phyloP scores from a whole-genome alignment of 2,888 invertebrate genomes.

The Nowickia ferox region DNA sequence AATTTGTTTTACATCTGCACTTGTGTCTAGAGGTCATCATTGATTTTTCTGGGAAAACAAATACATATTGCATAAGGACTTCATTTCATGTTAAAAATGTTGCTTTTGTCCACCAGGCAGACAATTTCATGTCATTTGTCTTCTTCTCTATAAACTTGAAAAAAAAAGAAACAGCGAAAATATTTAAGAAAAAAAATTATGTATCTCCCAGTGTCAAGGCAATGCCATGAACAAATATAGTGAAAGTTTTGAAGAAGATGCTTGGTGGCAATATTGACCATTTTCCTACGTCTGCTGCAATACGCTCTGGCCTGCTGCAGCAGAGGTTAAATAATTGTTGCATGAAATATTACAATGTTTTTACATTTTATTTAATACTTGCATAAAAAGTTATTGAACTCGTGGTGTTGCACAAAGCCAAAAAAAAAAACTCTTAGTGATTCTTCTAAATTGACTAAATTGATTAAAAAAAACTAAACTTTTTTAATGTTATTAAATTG shows the following conservation, averaged over 20 bases:
- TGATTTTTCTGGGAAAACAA: slow-evolving; percentile 25
- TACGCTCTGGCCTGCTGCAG: slow-evolving; percentile 6
- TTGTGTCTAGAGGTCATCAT: slow-evolving; percentile 51
- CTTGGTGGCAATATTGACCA: neutral
- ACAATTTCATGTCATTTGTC: slow-evolving; percentile 21
- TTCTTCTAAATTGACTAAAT: neutral
- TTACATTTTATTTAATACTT: slow-evolving; percentile 13
- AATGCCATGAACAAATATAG: slow-evolving; percentile 40
- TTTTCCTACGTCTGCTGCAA: neutral
- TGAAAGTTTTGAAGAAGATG: slow-evolving; percentile 65
- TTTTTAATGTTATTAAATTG: too few relatives aligned
- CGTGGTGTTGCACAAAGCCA: neutral
- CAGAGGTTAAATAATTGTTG: slow-evolving; percentile 61
- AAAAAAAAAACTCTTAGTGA: neutral
- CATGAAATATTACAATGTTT: slow-evolving; percentile 51
- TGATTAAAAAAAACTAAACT: neutral
- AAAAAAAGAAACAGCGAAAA: slow-evolving; percentile 8
- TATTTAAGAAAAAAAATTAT: neutral
- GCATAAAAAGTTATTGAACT: slow-evolving; percentile 58
- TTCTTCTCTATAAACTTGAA: slow-evolving; percentile 6
- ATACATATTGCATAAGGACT: slow-evolving; percentile 59
- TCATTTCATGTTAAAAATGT: slow-evolving; percentile 10
- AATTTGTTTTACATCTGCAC: slow-evolving; percentile 22
- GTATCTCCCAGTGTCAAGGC: slow-evolving; percentile 59
- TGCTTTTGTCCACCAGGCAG: neutral